Evolutionary conservation across 2,797 vertebrate genomes (phyloP).

Genomic region (Chaenodraco wilsoni): DNA sequence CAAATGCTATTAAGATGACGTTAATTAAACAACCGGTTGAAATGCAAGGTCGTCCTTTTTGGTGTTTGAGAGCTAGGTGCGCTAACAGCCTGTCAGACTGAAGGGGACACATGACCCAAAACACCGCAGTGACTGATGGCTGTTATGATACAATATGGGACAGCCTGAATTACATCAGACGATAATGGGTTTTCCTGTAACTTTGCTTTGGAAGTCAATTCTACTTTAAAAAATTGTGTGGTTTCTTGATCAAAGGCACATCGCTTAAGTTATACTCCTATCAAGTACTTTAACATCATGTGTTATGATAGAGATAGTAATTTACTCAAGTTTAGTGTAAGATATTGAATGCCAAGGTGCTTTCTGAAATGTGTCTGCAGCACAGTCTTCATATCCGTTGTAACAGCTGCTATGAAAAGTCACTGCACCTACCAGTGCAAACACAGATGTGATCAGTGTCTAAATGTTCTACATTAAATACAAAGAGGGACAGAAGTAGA

Average conservation of each 20-base stretch:
- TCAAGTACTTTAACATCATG: not conserved
- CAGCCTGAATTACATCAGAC: not conserved
- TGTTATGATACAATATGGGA: not conserved
- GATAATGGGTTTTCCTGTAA: not conserved
- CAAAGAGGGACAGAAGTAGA: not conserved
- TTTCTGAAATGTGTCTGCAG: not conserved
- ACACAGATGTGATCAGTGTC: not conserved
- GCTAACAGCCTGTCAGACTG: slow-evolving; percentile 9
- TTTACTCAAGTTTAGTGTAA: not conserved
- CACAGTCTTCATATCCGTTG: not conserved
- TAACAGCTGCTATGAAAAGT: not conserved
- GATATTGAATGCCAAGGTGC: not conserved
- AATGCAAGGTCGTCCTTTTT: not conserved
- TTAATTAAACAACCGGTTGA: not conserved
- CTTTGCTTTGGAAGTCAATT: not conserved
- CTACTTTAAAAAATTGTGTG: not conserved
- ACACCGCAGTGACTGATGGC: slow-evolving; percentile 39
- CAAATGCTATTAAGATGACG: not conserved
- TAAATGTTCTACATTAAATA: not conserved
- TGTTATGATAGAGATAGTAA: not conserved
- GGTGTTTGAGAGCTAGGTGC: slow-evolving; percentile 5
- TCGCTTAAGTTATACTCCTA: not conserved
- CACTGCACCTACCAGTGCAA: not conserved
- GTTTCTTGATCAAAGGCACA: not conserved
- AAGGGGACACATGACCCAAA: slow-evolving; percentile 12